phyloP scores from a whole-genome alignment of 2,888 invertebrate genomes.

The Dryobotodes eremita region DNA sequence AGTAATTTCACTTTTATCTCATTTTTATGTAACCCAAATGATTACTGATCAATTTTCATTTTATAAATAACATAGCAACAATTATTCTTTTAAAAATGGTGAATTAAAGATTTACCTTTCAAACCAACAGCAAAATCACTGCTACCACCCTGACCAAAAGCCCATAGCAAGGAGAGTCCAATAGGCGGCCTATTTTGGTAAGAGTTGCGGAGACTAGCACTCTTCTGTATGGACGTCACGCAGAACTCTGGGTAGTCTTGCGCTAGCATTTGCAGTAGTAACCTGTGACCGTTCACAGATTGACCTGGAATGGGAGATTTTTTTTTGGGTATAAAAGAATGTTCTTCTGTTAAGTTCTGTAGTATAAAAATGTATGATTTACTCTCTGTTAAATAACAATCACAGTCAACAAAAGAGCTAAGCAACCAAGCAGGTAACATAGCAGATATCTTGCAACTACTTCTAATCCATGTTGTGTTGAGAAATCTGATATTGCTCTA shows the following conservation, averaged over 20 bases:
- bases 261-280: slow-evolving; percentile 93
- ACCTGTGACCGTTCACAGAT: slow-evolving; percentile 92
- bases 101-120: slow-evolving; percentile 87
- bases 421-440: background rate
- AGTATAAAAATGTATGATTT: background rate
- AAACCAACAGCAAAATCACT: slow-evolving; percentile 92
- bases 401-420: background rate
- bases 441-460: background rate
- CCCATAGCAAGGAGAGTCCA: slow-evolving; percentile 94
- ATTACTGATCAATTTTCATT: background rate
- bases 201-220: slow-evolving; percentile 92
- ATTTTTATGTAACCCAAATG: slow-evolving; percentile 30
- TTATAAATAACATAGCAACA: background rate
- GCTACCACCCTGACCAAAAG: slow-evolving; percentile 93
- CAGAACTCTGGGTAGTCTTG: slow-evolving; percentile 92
- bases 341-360: background rate
- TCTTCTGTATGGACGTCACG: slow-evolving; percentile 91
- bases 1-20: slow-evolving; percentile 40
- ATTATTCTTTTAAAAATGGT: background rate
- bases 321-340: background rate
- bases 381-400: slow-evolving; percentile 1
- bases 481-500: background rate
- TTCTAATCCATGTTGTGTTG: slow-evolving; percentile 4
- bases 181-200: slow-evolving; percentile 94
- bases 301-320: slow-evolving; percentile 78